Evolutionary conservation across 1,140 invertebrate genomes (phyloP), one percentile per base, ranked within the genome.

Genomic region (silkworm (Bombyx mori)): DNA sequence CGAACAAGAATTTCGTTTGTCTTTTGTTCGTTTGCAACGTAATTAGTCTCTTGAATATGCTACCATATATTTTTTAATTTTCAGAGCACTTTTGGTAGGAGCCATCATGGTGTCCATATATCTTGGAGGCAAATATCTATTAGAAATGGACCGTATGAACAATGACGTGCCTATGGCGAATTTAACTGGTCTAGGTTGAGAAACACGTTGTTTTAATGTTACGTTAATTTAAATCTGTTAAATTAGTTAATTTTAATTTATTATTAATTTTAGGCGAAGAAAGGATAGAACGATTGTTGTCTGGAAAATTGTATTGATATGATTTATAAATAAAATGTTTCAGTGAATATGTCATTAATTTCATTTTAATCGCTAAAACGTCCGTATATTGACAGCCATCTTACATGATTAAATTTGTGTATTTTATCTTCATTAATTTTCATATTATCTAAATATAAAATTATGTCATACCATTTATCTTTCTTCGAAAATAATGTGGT

Each of bases 31-130:
- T 35, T 35, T 35, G 26, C 26, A 2, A 35, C 26, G 4, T 35
- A 35, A 35, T 35, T 35, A 35, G 2, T 35, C 26, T 35, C 26
- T 35, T 35, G 26, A 35, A 12, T 47, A 47, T 47, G 12, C 12
- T 18, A 18, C 12, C 12, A 35, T 44, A 50, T 10, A 1, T 42
- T 49, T 53, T 52, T 45, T 59, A 55, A 42, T 5, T 71, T 69
- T 57, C 61, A 75, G 73, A 10, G 57, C 63, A n/a, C 54, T 75
- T 0, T 57, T 75, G 52, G 62, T 62, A 0, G 73, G 70, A 9
- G 70, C 65, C 7, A 51, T 75, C n/a, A 62, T 71, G 62, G 61
- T 65, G 9, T 60, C 65, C 3, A n/a, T 68, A 43, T 66, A 66
- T 44, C 51, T 71, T 8, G 69, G 69, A 6, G 66, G 64, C 12